Evolutionary conservation across 2,888 invertebrate species (phyloP).

Genomic region (Agonopterix arenella): DNA sequence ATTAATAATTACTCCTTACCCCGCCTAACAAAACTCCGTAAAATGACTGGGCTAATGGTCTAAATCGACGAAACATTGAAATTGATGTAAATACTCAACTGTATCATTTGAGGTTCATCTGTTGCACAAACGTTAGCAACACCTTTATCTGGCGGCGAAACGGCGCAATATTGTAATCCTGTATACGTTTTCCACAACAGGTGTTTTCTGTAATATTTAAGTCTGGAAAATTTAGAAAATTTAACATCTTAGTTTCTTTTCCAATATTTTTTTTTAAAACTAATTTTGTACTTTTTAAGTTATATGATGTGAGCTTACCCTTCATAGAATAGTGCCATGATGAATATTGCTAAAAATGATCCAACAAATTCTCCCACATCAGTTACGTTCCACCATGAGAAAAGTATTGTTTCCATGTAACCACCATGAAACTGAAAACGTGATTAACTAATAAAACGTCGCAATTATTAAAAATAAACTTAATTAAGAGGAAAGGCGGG

Average conservation of each 20-base stretch:
- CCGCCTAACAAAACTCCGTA: no score
- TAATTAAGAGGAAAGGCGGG: no score
- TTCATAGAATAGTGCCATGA: slow-evolving; percentile 96
- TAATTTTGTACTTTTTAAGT: not conserved
- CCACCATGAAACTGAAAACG: slow-evolving; percentile 88
- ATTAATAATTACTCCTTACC: no score
- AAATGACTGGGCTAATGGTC: no score
- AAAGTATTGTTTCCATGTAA: slow-evolving; percentile 84
- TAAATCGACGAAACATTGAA: not conserved
- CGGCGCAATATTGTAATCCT: slow-evolving; percentile 89
- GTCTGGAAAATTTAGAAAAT: slow-evolving; percentile 53
- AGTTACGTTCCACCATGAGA: slow-evolving; percentile 87
- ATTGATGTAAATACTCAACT: slow-evolving; percentile 69
- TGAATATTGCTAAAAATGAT: slow-evolving; percentile 93
- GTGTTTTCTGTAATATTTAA: slow-evolving; percentile 84
- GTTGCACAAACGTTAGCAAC: slow-evolving; percentile 71
- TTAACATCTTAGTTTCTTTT: no score
- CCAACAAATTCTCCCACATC: slow-evolving; percentile 87
- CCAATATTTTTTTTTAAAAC: no score
- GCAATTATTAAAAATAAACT: no score
- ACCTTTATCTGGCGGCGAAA: slow-evolving; percentile 84
- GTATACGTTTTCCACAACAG: slow-evolving; percentile 93
- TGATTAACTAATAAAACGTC: not conserved
- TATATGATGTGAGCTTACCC: slow-evolving; percentile 79
- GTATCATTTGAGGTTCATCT: slow-evolving; percentile 85